A percentile compares a stretch with the other conserved stretches of the same genome.
These are phyloP conservation scores for Himalopsyche tibetana DNA, from an alignment of 2,888 invertebrate genomes.

Conservation along the genomic window DNA sequence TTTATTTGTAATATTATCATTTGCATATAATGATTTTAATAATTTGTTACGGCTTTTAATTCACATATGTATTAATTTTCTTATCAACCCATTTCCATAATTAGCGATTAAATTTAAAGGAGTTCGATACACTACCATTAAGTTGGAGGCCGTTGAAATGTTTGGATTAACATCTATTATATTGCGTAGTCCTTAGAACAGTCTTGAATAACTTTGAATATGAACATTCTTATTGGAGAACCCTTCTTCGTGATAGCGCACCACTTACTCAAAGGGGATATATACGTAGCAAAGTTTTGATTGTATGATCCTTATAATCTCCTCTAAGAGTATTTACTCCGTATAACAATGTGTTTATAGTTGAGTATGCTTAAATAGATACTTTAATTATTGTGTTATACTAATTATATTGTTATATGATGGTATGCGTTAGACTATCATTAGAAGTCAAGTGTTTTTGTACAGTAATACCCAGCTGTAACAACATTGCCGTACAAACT, in stretches of 20 bases:
- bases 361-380: neutral
- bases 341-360: neutral
- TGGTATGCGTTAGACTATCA: too few species aligned
- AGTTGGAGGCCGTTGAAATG: neutral
- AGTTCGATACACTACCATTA: neutral
- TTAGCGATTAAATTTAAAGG: neutral
- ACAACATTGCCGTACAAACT: too few species aligned
- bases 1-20: too few species aligned
- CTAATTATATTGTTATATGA: too few species aligned
- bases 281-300: conserved; percentile 9
- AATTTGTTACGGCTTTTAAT: too few species aligned
- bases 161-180: conserved; percentile 9
- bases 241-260: neutral
- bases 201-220: conserved; percentile 33
- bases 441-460: too few species aligned
- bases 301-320: conserved; percentile 12
- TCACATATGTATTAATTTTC: too few species aligned
- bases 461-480: too few species aligned
- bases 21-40: too few species aligned
- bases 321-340: neutral
- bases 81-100: neutral
- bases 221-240: conserved; percentile 25
- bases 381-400: too few species aligned
- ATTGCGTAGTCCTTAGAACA: neutral
- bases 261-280: conserved; percentile 18